Percentiles rank a stretch among this genome's conserved stretches.
These are phyloP conservation scores for Paedocypris micromegethes DNA, from an alignment of 2,797 vertebrate species.

Conservation along the genomic window DNA sequence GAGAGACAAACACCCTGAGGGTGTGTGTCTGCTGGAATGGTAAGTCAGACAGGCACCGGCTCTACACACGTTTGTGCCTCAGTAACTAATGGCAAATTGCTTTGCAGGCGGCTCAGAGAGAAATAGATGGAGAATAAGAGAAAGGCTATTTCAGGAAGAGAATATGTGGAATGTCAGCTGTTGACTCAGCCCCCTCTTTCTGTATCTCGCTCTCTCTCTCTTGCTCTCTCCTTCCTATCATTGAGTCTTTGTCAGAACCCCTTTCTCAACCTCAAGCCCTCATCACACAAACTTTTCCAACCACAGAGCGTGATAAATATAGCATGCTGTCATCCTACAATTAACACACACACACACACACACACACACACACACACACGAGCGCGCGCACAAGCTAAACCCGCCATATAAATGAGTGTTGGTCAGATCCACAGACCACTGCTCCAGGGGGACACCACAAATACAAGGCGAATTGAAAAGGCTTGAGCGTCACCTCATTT, in stretches of 20 bases:
- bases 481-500: constrained; percentile 18
- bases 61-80: background rate
- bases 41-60: constrained; percentile 2
- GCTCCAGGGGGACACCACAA: constrained; percentile 27
- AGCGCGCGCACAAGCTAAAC: constrained; percentile 38
- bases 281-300: constrained; percentile 62
- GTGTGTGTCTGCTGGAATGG: background rate
- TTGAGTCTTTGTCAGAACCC: constrained; percentile 47
- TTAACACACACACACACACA: constrained; percentile 45
- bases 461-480: constrained; percentile 18
- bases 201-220: background rate
- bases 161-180: constrained; percentile 63
- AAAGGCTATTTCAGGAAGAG: constrained; percentile 61
- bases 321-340: constrained; percentile 64
- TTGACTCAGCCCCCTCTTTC: constrained; percentile 46
- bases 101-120: constrained; percentile 29
- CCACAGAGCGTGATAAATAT: constrained; percentile 69
- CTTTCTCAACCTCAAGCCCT: constrained; percentile 57
- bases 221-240: constrained; percentile 47
- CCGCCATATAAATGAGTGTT: constrained; percentile 53
- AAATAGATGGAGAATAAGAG: constrained; percentile 30
- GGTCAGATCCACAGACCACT: constrained; percentile 38
- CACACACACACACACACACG: constrained; percentile 48
- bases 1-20: constrained; percentile 3
- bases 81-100: constrained; percentile 25